Conservation (phyloP, 2,113 vertebrate species). For the Erinaceus europaeus region DNA sequence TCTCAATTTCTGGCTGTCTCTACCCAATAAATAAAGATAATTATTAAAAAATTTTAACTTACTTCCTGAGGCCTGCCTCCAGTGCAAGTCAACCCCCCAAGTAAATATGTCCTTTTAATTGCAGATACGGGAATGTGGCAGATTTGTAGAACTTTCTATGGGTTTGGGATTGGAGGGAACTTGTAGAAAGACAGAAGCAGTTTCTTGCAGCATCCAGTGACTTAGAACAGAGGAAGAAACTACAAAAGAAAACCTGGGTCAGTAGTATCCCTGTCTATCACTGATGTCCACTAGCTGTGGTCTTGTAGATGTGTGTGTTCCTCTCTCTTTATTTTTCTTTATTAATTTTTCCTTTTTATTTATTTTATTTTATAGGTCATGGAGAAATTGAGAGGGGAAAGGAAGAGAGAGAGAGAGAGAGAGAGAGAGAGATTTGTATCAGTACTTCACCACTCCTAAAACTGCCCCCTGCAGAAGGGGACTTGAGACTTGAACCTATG, state of each 20-base stretch:
- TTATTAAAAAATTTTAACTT: too few relatives aligned
- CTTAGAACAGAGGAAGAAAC: not conserved
- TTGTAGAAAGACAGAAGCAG: not conserved
- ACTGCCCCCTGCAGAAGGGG: too few relatives aligned
- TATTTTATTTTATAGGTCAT: too few relatives aligned
- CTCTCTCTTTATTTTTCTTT: not conserved
- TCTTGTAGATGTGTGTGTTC: accelerated
- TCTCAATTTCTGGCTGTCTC: too few relatives aligned
- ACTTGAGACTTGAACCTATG: too few relatives aligned
- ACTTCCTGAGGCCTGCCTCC: not conserved
- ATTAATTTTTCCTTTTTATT: not conserved
- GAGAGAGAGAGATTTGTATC: too few relatives aligned
- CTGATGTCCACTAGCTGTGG: not conserved
- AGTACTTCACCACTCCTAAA: too few relatives aligned
- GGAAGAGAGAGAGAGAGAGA: too few relatives aligned
- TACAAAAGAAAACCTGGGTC: not conserved
- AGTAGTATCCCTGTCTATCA: too few relatives aligned
- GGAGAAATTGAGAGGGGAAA: too few relatives aligned
- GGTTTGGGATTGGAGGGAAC: not conserved
- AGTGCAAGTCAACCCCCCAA: not conserved
- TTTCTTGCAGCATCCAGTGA: not conserved
- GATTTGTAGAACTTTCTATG: not conserved
- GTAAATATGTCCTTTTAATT: not conserved
- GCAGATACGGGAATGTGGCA: not conserved
- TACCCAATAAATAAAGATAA: too few relatives aligned